Base-by-base conservation (phyloP, 2,797 vertebrate species). In the Spea hammondii region DNA sequence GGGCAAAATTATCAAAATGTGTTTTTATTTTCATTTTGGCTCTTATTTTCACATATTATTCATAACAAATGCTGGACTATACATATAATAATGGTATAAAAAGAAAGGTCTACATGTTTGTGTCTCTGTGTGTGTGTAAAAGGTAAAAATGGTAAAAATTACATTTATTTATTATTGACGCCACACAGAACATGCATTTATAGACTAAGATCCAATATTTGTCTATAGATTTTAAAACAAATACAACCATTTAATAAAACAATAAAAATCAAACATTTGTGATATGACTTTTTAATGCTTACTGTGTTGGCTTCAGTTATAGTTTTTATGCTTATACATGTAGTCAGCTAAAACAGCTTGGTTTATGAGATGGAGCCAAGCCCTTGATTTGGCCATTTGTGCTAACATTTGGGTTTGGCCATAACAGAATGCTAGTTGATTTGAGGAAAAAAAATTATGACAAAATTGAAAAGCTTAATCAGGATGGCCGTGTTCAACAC, bases 321-420 rank as follows among this genome's bases (percentile, higher is more conserved):
- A 50, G 51, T 64, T 76, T 79, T 60, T 47, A 72, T 76, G 7
- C 57, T 49, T 71, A 70, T 71, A 57, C 48, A 65, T 65, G 17
- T 44, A 72, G 79, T 80, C 79, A 80, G 67, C 79, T 80, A 80
- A 80, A 80, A 80, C 9, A 65, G 67, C 54, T 65, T 70, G 67
- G 66, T 76, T 80, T 76, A 50, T 70, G 65, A 65, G 70, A 17
- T 45, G 9, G 32, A 71, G 79, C 73, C 73, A 80, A 65, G 53
- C 51, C 32, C 44, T 64, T 75, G 59, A 66, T 68, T 80, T 80
- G 78, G 72, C 78, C 72, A 3, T 54, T 6, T 55, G 57, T 65
- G 49, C 53, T 65, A 80, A 80, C 78, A 70, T 75, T 75, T 80
- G 66, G 78, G 50, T 74, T 80, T 80, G 78, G 72, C 78, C 65